Percentiles rank a stretch among this genome's conserved stretches.
These are phyloP conservation scores for Nylanderia fulva DNA, from an alignment of 1,140 invertebrate genomes.

Conservation along the genomic window DNA sequence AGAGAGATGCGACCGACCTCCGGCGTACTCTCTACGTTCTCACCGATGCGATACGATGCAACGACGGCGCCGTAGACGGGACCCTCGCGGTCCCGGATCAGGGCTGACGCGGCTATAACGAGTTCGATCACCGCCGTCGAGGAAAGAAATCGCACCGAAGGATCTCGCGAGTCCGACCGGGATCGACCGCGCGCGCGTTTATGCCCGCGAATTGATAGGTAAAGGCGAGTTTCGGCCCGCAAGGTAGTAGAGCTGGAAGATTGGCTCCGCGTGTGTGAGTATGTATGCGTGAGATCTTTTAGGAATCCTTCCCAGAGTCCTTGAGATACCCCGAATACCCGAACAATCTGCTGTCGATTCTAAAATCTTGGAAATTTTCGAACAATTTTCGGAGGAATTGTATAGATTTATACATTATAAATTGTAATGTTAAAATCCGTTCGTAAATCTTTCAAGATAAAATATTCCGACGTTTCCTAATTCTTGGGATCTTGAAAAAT, in stretches of 20 bases:
- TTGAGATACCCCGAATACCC: neutral
- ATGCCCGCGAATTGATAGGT: neutral
- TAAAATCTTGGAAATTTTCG: neutral
- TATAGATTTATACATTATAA: neutral
- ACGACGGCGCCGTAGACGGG: constrained; percentile 4
- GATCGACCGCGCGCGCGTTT: constrained; percentile 18
- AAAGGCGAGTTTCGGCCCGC: constrained; percentile 11
- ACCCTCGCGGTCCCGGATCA: constrained; percentile 28
- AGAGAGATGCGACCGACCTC: constrained; percentile 56
- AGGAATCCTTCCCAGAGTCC: neutral
- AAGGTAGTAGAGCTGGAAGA: neutral
- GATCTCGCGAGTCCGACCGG: constrained; percentile 23
- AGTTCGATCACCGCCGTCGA: constrained; percentile 32
- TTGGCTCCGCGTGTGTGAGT: neutral
- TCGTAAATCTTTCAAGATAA: neutral
- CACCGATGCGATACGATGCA: constrained; percentile 16
- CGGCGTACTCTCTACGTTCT: constrained; percentile 24
- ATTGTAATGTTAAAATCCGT: neutral
- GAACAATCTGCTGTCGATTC: neutral
- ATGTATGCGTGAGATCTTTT: neutral
- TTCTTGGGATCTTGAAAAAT: neutral
- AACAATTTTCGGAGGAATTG: neutral
- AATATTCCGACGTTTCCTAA: neutral
- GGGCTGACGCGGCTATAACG: constrained; percentile 43
- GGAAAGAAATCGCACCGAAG: constrained; percentile 34